Base-by-base conservation (phyloP, 2,113 vertebrate species). In the Nothobranchius kuhntae region DNA sequence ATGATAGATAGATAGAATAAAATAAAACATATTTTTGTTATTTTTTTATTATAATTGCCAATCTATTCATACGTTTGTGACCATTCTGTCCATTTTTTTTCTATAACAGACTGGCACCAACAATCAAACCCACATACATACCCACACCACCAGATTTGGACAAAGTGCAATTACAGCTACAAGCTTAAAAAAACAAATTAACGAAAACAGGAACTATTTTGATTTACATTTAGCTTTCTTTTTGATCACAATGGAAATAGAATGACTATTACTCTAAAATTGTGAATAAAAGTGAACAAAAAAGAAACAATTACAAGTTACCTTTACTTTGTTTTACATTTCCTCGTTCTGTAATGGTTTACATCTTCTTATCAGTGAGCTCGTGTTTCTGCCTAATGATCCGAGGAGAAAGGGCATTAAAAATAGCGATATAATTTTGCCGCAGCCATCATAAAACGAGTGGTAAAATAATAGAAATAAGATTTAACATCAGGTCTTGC, bases 341-440 rank as follows among this genome's bases (percentile, higher is more conserved):
- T 68, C 68, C 76, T 90, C 76, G 63, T 74, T 72, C 15, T 40
- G 56, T 78, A 77, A 84, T 73, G 78, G 56, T 62, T 83, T 73
- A 61, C 62, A 83, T 83, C 72, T 74, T 79, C 76, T 80, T 56
- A 77, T 75, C 76, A 68, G 50, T 21, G 77, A 77, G 70, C 73
- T 65, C 55, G 70, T 79, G 87, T 78, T 83, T 84, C 75, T 77
- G 77, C 62, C 85, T 91, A 93, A 91, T 92, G 89, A 92, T 87
- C 82, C 84, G 57, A 78, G 77, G 75, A 88, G 83, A 64, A 86
- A 80, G 78, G 85, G 86, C 81, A 83, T 86, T 88, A 73, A 82
- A 89, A 90, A 88, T 52, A 73, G 89, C 75, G 69, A 85, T 88
- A 87, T 81, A 60, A 59, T 42, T 17, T 83, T 86, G 67, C 77